These are phyloP conservation scores for Euthynnus affinis DNA, from an alignment of 2,797 vertebrate genomes.

Conservation along the genomic window DNA sequence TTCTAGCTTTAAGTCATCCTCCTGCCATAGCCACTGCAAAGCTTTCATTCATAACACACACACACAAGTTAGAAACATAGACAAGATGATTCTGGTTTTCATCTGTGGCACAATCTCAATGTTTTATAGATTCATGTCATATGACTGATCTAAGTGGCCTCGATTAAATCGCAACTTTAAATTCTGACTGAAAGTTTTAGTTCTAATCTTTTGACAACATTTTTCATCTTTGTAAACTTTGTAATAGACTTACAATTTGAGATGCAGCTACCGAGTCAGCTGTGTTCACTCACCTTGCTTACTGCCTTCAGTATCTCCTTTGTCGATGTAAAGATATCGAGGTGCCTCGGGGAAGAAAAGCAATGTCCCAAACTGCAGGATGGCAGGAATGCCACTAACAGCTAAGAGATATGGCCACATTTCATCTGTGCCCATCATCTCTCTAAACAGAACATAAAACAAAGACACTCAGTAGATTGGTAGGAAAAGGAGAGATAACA, in stretches of 20 bases:
- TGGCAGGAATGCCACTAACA: conserved; percentile 76
- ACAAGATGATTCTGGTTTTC: too few relatives aligned
- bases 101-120: too few relatives aligned
- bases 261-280: background rate
- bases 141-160: background rate
- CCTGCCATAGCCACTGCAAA: conserved; percentile 87
- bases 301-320: conserved; percentile 82
- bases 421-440: conserved; percentile 84
- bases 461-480: background rate
- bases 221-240: background rate
- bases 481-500: background rate
- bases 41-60: conserved; percentile 66
- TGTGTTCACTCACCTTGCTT: conserved; percentile 75
- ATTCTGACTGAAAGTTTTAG: background rate
- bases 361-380: conserved; percentile 82
- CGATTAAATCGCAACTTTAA: background rate
- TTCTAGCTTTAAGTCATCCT: conserved; percentile 78
- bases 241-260: background rate
- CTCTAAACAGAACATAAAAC: conserved; percentile 65
- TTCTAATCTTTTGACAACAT: background rate
- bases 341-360: conserved; percentile 88
- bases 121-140: background rate
- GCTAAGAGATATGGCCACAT: conserved; percentile 86
- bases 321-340: conserved; percentile 87
- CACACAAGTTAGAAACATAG: background rate